Evolutionary conservation across 2,888 invertebrate species (phyloP), one percentile per base, ranked within the genome.

Genomic region (Drosophila seclusa): DNA sequence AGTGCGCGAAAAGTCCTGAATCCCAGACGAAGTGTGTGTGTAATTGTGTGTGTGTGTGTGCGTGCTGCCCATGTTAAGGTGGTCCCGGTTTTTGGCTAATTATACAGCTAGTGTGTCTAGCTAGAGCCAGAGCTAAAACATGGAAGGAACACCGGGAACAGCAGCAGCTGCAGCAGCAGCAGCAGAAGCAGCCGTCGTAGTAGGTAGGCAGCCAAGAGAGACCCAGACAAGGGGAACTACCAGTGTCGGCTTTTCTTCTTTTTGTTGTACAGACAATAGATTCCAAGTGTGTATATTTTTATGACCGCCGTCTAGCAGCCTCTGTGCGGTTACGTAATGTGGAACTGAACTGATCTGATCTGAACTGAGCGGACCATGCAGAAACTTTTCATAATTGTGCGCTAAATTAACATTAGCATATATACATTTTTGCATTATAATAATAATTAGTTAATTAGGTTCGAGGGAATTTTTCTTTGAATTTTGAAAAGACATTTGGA

Each of bases 21-120:
- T 53, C 36, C 24, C 64, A 59, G 40, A 62, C 48, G 10, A 34
- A 16, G 31, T 6, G 45, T n/a, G 40, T 69, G 66, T 54, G 50
- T 38, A 58, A 62, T 59, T 34, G 70, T 29, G 77, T 48, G 63
- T 34, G 63, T 34, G 53, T 32, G 63, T 34, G 55, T 32, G 70
- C 49, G 66, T 45, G 65, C 55, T 49, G 68, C 73, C 68, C 78
- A 80, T 82, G 80, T 78, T 75, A 73, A 70, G 63, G 73, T 82
- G 78, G 82, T 78, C 84, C 84, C 87, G 74, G 74, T 84, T 88
- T 74, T 73, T 68, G 71, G 88, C 90, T 86, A 90, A 87, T 83
- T 86, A 80, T 89, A 83, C 63, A 71, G 78, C 76, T 67, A 61
- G 38, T 45, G 54, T 68, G 42, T 49, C 69, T 90, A 78, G 83